Conservation (phyloP, 2,113 vertebrate genomes). For the Bufo bufo region DNA sequence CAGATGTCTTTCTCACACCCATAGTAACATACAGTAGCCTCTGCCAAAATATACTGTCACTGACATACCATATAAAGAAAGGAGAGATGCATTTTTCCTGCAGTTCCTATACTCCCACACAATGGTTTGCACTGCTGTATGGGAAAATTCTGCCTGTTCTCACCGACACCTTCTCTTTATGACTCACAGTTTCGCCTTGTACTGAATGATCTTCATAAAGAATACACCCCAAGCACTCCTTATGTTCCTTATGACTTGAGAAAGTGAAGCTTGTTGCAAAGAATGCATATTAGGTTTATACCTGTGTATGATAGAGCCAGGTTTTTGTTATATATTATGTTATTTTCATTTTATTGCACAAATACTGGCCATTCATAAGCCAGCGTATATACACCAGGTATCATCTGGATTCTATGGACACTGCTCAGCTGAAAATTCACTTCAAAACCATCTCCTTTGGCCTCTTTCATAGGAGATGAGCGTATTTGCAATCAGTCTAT, state of each 20-base stretch:
- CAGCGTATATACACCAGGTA: too few species aligned
- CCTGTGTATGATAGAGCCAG: too few species aligned
- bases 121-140: background rate
- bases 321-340: too few species aligned
- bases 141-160: slow-evolving; percentile 20
- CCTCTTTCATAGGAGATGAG: too few species aligned
- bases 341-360: too few species aligned
- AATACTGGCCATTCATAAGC: too few species aligned
- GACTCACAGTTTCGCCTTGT: slow-evolving; percentile 40
- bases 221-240: slow-evolving; percentile 37
- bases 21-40: background rate
- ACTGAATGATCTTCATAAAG: background rate
- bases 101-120: slow-evolving; percentile 22
- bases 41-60: background rate
- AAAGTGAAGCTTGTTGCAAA: background rate
- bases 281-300: background rate
- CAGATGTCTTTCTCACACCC: background rate
- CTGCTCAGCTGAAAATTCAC: too few species aligned
- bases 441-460: too few species aligned
- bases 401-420: too few species aligned
- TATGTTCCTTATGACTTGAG: background rate
- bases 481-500: too few species aligned
- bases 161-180: background rate
- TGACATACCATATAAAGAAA: background rate
- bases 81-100: background rate